Percentiles rank a stretch among this genome's conserved stretches.
Evolutionary conservation across 2,113 vertebrate genomes (phyloP).

Genomic region (Geococcyx californianus): DNA sequence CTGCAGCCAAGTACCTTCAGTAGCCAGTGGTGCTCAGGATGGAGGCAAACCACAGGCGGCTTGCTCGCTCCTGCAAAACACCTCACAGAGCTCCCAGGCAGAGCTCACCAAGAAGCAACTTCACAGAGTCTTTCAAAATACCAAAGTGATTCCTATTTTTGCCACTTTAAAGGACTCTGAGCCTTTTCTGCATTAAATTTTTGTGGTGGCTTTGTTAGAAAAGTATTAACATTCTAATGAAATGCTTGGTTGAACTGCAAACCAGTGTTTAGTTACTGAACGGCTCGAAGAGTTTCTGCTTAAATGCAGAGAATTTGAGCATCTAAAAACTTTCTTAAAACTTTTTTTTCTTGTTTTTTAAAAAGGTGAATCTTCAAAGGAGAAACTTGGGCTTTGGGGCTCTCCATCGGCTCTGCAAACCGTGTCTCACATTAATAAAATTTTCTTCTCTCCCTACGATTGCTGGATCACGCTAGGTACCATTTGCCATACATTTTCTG

Average conservation of each 20-base stretch:
- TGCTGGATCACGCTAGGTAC: background rate
- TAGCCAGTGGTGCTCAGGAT: rapidly evolving
- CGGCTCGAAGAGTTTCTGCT: background rate
- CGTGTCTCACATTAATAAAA: background rate
- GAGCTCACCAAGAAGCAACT: background rate
- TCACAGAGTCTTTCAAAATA: background rate
- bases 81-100: background rate
- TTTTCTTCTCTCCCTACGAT: background rate
- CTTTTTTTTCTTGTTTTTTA: background rate
- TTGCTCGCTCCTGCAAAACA: background rate
- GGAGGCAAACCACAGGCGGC: background rate
- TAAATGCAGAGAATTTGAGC: background rate
- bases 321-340: background rate
- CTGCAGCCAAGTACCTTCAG: background rate
- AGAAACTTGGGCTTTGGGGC: background rate
- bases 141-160: background rate
- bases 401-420: background rate
- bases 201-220: background rate
- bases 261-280: background rate
- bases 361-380: background rate
- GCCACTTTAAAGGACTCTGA: background rate
- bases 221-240: background rate
- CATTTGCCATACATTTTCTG: background rate
- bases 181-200: background rate
- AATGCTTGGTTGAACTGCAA: background rate